Evolutionary conservation across 2,888 invertebrate species (phyloP), one percentile per base, ranked within the genome.

Genomic region (Perizoma affinitatum): DNA sequence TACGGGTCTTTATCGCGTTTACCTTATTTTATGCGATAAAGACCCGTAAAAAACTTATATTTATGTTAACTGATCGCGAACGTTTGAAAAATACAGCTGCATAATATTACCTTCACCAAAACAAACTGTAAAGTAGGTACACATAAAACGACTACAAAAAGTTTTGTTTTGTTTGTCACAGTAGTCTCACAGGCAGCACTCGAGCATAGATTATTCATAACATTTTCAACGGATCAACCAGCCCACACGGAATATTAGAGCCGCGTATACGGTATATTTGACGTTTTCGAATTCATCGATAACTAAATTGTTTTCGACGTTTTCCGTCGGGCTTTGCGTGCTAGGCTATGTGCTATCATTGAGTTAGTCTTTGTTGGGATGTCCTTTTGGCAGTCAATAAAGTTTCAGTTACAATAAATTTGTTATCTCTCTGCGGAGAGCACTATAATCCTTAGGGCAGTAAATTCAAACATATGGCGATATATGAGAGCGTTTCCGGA

Each of bases 201-300:
- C 83, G 69, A 71, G 51, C 69, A 79, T 90, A 84, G 90, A 87
- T 88, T 90, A 90, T 91, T 87, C 89, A 91, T 84, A 82, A 80
- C 78, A 84, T 87, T 90, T 88, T 90, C 90, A 88, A 76, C 88
- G 80, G 74, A 76, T 79, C 79, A 74, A 78, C 75, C 81, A 80
- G 75, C 74, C 86, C 89, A 90, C 83, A 91, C 88, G 85, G 91
- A 90, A 91, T 91, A 89, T 90, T 89, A 86, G 89, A 90, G 85
- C 70, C 44, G 44, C 38, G 46, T 50, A 58, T 58, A 48, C 54
- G 40, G 75, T 78, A 79, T 83, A 84, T 83, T 79, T 80, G 72
- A 76, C 80, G 82, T 85, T 87, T 83, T 80, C 82, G 80, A 86
- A 87, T 87, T 81, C 84, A 85, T 81, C 80, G 82, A 79, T 88